Percentiles rank a stretch among this genome's conserved stretches.
These are phyloP conservation scores for Troides aeacus DNA, from an alignment of 2,888 invertebrate species.

Conservation along the genomic window DNA sequence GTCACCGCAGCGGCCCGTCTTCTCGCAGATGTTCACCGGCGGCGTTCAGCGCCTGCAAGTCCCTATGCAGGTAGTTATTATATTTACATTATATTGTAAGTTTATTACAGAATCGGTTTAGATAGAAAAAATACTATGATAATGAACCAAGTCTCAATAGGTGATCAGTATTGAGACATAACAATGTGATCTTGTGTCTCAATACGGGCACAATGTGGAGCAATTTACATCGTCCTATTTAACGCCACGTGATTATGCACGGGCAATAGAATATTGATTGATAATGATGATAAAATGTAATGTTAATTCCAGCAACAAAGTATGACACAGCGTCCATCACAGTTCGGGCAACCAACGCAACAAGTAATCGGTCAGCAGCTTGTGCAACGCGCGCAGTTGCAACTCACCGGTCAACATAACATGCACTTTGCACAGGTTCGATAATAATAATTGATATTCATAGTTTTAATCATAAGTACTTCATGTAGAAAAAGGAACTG, in stretches of 20 bases:
- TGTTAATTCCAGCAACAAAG: slow-evolving; percentile 38
- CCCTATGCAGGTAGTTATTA: slow-evolving; percentile 48
- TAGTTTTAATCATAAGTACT: too few species aligned
- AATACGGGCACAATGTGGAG: too few species aligned
- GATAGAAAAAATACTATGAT: too few species aligned
- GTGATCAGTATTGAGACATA: too few species aligned
- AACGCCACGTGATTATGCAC: not conserved
- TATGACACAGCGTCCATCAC: slow-evolving; percentile 48
- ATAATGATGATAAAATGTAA: not conserved
- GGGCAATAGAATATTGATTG: not conserved
- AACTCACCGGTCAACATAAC: slow-evolving; percentile 57
- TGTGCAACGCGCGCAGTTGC: slow-evolving; percentile 59
- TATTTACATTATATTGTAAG: not conserved
- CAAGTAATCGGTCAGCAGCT: slow-evolving; percentile 42
- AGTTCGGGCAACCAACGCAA: slow-evolving; percentile 46
- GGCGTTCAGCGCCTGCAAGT: slow-evolving; percentile 51
- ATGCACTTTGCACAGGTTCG: slow-evolving; percentile 70
- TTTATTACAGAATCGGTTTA: too few species aligned
- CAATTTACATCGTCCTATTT: too few species aligned
- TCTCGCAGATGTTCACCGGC: slow-evolving; percentile 45
- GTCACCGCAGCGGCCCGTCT: slow-evolving; percentile 39
- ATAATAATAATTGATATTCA: not conserved
- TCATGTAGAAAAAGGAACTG: too few species aligned
- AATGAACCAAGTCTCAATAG: too few species aligned
- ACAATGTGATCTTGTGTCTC: too few species aligned